A percentile compares a stretch with the other conserved stretches of the same genome.
phyloP scores from a whole-genome alignment of 2,113 vertebrate genomes.

The Ramphastos sulfuratus region DNA sequence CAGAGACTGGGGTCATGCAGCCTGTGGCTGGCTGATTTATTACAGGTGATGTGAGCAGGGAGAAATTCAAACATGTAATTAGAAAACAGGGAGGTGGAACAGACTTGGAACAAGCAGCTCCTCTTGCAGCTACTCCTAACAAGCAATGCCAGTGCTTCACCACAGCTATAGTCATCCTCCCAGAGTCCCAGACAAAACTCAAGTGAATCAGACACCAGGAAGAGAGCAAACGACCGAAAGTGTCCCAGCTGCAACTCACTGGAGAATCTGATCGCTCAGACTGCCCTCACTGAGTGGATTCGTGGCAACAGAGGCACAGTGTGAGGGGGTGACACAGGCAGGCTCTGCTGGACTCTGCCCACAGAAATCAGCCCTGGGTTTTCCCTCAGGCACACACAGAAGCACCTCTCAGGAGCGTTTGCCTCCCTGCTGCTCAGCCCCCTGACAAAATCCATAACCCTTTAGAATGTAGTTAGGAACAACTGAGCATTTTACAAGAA shows the following conservation, averaged over 20 bases:
- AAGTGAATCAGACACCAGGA: background rate
- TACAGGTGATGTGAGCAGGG: background rate
- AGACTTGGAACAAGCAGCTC: background rate
- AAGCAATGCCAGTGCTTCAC: background rate
- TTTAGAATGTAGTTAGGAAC: background rate
- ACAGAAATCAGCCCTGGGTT: background rate
- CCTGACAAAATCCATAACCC: background rate
- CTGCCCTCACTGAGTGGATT: background rate
- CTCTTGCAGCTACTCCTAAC: background rate
- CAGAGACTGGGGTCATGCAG: background rate
- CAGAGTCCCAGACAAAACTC: background rate
- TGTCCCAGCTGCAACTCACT: background rate
- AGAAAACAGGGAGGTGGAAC: background rate
- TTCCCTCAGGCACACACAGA: background rate
- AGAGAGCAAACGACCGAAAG: background rate
- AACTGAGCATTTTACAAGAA: background rate
- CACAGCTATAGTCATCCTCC: background rate
- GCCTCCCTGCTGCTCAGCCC: background rate
- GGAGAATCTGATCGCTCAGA: background rate
- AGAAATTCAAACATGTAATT: background rate
- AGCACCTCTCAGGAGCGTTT: background rate
- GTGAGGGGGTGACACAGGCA: background rate
- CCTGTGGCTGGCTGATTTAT: background rate
- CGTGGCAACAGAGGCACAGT: accelerated
- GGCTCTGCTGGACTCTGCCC: background rate